Conservation (phyloP, 2,113 vertebrate species). For the Crotalus horridus region DNA sequence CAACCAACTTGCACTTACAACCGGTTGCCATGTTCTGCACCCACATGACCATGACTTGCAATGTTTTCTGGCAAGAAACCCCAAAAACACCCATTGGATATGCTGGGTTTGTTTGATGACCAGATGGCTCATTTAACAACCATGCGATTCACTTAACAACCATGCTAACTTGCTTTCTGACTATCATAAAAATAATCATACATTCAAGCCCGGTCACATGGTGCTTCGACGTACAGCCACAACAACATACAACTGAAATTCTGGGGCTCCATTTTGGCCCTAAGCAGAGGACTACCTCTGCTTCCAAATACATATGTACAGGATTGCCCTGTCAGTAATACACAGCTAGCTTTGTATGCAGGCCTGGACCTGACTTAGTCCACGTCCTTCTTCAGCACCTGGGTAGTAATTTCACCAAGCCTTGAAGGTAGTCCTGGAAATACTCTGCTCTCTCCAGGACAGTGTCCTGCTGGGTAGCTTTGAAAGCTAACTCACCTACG, state of each 20-base stretch:
- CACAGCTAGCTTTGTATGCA: neutral
- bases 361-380: neutral
- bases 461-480: neutral
- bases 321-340: neutral
- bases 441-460: neutral
- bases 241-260: neutral
- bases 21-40: neutral
- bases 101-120: neutral
- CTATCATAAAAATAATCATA: neutral
- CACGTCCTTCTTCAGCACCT: neutral
- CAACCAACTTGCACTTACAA: neutral
- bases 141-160: neutral
- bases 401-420: neutral
- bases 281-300: neutral
- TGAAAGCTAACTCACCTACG: constrained; percentile 68
- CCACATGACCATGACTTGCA: neutral
- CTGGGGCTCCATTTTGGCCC: neutral
- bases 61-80: neutral
- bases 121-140: neutral
- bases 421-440: neutral
- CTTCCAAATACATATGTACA: neutral
- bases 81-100: neutral
- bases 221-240: neutral
- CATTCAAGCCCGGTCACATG: neutral
- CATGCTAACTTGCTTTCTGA: neutral